Evolutionary conservation across 2,797 vertebrate species (phyloP), one percentile per base, ranked within the genome.

Genomic region (Heliangelus exortis): DNA sequence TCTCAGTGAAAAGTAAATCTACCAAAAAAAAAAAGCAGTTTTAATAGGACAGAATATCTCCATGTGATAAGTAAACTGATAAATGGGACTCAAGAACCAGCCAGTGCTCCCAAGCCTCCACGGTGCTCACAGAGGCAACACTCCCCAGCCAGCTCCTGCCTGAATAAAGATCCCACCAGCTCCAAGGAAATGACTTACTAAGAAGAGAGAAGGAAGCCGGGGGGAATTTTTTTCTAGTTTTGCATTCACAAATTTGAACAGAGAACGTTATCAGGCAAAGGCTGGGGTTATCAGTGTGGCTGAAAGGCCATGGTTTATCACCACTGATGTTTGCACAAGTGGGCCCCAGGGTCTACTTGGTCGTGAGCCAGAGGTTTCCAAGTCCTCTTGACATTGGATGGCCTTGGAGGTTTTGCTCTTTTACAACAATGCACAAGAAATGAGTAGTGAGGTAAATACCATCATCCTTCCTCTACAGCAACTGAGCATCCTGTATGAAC

Each of bases 221-320:
- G 65, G n/a, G 48, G 25, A 19, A 80, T 77, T 26, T 26, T 57
- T n/a, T 59, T 58, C 73, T 33, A 15, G 11, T 62, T 83, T n/a
- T 83, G 51, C 76, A 75, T 69, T 92, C 78, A 91, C 39, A 78
- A 29, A 75, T 75, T 31, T 33, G 69, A 75, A 89, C 78, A 78
- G 78, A 31, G 36, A 78, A 45, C 61, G 41, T 90, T 89, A 79
- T 67, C 48, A 71, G 86, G 88, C 63, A 84, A 73, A 73, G 62
- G 33, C 53, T 41, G 1, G 0, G 66, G 6, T 16, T 78, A 61
- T 84, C 67, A 53, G 3, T 57, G 72, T 83, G 72, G 28, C 1
- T 54, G 51, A 80, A 76, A 58, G 62, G 51, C 61, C 83, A 61
- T 6, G 59, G 7, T 1, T 53, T 71, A 43, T 41, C n/a, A 26